These are phyloP conservation scores for Halocaridina rubra DNA, from an alignment of 2,888 invertebrate species.

Conservation along the genomic window DNA sequence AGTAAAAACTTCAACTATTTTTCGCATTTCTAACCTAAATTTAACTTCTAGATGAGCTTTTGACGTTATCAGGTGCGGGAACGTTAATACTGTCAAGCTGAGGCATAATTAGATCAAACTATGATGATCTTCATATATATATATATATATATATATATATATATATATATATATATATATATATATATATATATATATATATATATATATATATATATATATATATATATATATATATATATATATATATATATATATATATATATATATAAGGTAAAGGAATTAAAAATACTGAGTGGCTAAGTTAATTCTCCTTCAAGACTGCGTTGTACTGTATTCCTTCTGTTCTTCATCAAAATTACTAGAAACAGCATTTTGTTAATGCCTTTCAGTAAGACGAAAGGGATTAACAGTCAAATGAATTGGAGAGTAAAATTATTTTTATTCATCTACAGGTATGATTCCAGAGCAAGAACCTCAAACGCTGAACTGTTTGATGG, in stretches of 20 bases:
- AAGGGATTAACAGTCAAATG: no score
- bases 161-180: conserved; percentile 25
- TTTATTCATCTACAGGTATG: neutral
- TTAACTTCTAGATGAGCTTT: no score
- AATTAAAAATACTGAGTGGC: no score
- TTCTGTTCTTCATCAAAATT: no score
- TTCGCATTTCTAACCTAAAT: no score
- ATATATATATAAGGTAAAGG: neutral
- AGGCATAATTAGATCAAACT: no score
- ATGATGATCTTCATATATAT: no score
- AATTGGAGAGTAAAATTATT: neutral
- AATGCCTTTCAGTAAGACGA: neutral
- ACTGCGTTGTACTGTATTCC: no score
- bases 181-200: conserved; percentile 22
- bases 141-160: conserved; percentile 30
- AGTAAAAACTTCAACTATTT: no score
- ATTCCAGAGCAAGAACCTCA: conserved; percentile 42
- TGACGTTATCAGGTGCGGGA: no score
- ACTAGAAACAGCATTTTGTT: neutral
- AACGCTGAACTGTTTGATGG: conserved; percentile 82
- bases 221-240: conserved; percentile 27
- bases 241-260: neutral
- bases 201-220: conserved; percentile 36
- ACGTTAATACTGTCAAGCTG: no score
- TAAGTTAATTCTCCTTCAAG: no score